Conservation (phyloP, 2,797 vertebrate genomes). For the Zalophus californianus region DNA sequence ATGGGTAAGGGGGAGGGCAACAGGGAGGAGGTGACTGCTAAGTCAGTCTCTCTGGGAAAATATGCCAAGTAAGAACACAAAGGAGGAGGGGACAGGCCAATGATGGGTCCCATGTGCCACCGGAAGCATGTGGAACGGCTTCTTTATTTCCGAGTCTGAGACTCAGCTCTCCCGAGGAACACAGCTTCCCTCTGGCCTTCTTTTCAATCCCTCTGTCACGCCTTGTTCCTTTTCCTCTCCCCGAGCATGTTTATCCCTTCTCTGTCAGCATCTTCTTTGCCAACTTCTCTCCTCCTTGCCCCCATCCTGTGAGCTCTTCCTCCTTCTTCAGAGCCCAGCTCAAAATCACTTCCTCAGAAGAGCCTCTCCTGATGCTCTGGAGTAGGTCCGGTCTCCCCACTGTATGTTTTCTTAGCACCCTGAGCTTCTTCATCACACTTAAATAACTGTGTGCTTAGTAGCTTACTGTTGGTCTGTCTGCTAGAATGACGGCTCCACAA, state of each 20-base stretch:
- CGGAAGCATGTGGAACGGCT: rapidly evolving
- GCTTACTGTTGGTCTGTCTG: neutral
- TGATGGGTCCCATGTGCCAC: neutral
- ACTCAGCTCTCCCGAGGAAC: neutral
- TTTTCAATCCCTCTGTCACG: neutral
- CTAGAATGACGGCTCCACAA: neutral
- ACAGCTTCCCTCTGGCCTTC: neutral
- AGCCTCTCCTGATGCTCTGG: neutral
- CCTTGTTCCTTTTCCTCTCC: neutral
- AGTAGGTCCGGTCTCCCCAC: neutral
- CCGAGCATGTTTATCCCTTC: neutral
- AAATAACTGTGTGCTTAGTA: neutral
- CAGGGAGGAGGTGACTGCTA: neutral
- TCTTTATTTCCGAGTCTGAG: neutral
- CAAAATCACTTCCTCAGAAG: neutral
- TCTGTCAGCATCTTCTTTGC: neutral
- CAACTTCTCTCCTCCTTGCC: neutral
- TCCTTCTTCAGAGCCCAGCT: neutral
- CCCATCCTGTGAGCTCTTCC: neutral
- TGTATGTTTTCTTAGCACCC: neutral
- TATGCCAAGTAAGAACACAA: neutral
- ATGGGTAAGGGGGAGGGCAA: neutral
- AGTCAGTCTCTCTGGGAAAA: neutral
- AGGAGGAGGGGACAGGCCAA: neutral
- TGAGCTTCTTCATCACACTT: neutral